phyloP scores from a whole-genome alignment of 1,140 invertebrate species.

The Aphis gossypii region DNA sequence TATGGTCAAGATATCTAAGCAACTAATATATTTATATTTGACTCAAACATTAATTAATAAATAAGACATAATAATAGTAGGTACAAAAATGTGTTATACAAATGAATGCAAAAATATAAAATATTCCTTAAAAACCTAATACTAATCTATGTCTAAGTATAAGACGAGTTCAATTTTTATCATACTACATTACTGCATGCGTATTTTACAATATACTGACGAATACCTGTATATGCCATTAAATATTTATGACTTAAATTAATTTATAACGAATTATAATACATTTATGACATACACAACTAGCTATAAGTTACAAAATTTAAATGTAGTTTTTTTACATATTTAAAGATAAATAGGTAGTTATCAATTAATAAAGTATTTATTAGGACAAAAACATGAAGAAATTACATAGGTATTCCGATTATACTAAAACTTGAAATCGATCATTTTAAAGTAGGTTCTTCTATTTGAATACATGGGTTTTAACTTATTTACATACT shows the following conservation, averaged over 20 bases:
- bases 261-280: not conserved
- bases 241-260: constrained; percentile 14
- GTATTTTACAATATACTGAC: not conserved
- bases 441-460: not conserved
- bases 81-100: not conserved
- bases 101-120: not conserved
- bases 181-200: not conserved
- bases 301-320: not conserved
- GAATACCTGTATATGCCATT: not conserved
- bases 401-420: not conserved
- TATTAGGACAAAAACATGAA: not conserved
- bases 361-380: not conserved
- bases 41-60: not conserved
- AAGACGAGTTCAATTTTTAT: not conserved
- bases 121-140: not conserved
- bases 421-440: not conserved
- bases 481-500: not conserved
- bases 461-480: not conserved
- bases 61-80: not conserved
- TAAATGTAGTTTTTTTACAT: not conserved
- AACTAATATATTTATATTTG: too few relatives aligned
- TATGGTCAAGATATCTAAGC: not conserved
- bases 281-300: not conserved
- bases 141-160: not conserved
- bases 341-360: not conserved